Base-by-base conservation (phyloP, 2,888 invertebrate species). In the Protodeltote pygarga region DNA sequence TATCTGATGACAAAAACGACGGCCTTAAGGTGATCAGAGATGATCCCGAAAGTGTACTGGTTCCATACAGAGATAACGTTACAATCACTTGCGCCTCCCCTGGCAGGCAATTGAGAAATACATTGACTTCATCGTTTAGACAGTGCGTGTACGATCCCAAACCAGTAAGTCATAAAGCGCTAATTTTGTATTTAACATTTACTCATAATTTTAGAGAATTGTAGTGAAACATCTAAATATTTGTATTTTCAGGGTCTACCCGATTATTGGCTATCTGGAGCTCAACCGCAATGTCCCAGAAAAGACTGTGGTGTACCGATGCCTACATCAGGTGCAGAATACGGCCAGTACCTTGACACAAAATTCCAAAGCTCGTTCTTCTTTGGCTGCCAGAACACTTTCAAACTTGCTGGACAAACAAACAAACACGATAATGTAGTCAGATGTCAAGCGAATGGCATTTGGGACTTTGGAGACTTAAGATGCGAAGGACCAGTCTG, bases 381-480 rank as follows among this genome's bases (percentile, higher is more conserved):
- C 93, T 98, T 98, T 79, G 98, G 98, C 20, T 99, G 98, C 74
- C 97, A 98, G 89, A 97, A 98, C 60, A 98, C 98, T 0, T 99
- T 98, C 79, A 97, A 97, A 78, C 92, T 98, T 9, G 97, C 97
- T 11, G 98, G 98, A 1, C 97, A 98, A 89, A 97, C 98, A 1
- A 96, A 95, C 59, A 95, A 96, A 69, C 96, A 98, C 66, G 98
- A 98, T 74, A 97, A 97, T 78, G 96, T 97, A 6, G 98, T 99
- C 0, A 92, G 96, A 54, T 99, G 99, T 84, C 96, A 96, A 89
- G 95, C 95, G 0, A 98, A 98, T 75, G 97, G 98, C 1, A 95
- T 97, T 52, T 99, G 99, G 99, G 99, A 99, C 91, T 98, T 99
- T 81, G 99, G 99, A 16, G 98, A 98, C 79, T 92, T 99, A 34